Conservation (phyloP, 1,140 invertebrate species). For the Drosophila kepulauana region DNA sequence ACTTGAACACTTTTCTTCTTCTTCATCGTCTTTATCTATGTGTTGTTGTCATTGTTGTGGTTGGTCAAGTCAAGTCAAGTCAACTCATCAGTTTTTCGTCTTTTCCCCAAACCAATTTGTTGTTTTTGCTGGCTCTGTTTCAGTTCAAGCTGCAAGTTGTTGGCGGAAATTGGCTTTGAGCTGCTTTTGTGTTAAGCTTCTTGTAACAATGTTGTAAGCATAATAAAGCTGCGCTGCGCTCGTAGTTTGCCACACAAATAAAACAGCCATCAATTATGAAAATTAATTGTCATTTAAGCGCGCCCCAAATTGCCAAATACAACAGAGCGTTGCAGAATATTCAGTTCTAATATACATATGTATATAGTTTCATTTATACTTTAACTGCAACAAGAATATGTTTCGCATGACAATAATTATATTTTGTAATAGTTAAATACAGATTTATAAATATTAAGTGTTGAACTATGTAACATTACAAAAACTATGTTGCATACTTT, state of each 20-base stretch:
- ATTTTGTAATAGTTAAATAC: too few relatives aligned
- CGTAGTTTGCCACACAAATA: background rate
- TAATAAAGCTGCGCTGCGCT: constrained; percentile 17
- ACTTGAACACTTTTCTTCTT: constrained; percentile 37
- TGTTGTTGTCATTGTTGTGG: background rate
- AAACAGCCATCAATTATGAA: constrained; percentile 22
- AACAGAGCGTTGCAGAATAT: background rate
- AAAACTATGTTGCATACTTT: constrained; percentile 17
- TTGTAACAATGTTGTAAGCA: constrained; percentile 31
- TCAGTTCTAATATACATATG: background rate
- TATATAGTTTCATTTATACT: too few relatives aligned
- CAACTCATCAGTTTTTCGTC: constrained; percentile 19
- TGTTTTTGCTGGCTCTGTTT: background rate
- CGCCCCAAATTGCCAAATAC: background rate
- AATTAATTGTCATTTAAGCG: constrained; percentile 19
- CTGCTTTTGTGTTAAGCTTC: constrained; percentile 18
- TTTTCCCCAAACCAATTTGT: constrained; percentile 10
- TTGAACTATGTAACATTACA: background rate
- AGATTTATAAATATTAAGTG: too few relatives aligned
- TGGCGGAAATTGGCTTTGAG: constrained; percentile 38
- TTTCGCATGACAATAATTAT: too few relatives aligned
- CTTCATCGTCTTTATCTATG: background rate
- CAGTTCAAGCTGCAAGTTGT: background rate
- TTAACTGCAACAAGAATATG: too few relatives aligned
- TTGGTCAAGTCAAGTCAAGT: background rate